Conservation (phyloP, 2,113 vertebrate species). For the rat (Rattus norvegicus) region GRCr8 NC_086019.1:187197501-187198000, state of each 20-base stretch:
- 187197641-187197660: background rate
- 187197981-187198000: background rate
- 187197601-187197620: background rate
- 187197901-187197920: background rate
- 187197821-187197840: background rate
- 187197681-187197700: background rate
- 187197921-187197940: background rate
- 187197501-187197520: background rate
- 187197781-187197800: background rate
- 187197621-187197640: background rate
- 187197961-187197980: background rate
- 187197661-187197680: no score
- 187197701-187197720: background rate
- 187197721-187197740: background rate
- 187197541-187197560: background rate
- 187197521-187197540: background rate
- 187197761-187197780: background rate
- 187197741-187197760: background rate
- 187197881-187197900: background rate
- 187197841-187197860: background rate
- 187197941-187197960: background rate
- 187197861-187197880: background rate
- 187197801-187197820: no score
- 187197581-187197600: background rate
- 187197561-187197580: no score